Evolutionary conservation across 1,140 invertebrate genomes (phyloP), one percentile per base, ranked within the genome.

Genomic region (Calliopsis andreniformis): DNA sequence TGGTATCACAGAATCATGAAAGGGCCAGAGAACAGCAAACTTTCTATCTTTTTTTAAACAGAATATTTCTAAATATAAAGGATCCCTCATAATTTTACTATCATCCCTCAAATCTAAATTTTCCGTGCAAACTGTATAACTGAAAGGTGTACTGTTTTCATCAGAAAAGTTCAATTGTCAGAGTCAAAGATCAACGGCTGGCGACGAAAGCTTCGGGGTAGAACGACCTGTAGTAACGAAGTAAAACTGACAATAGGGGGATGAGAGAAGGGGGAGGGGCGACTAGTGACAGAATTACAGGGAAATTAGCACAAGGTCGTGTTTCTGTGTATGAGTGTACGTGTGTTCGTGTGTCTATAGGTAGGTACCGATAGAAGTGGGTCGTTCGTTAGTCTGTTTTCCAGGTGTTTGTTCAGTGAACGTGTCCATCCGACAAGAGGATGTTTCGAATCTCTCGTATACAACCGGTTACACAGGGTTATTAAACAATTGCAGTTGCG

Each of bases 401-500:
- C 56, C 66, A 64, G 68, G 78, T 83, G 81, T 76, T 81, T 61
- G 35, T 39, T 59, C 68, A 85, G 82, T 76, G 79, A 79, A 78
- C 70, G 83, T 82, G 76, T 82, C 47, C 84, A 85, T 85, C 84
- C 84, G 84, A 85, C 84, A 82, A 85, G 69, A 85, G 84, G 84
- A 85, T 85, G 84, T 84, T 85, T 85, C 63, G 76, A 63, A 66
- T 77, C 70, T 32, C 76, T 58, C 59, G 49, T 76, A 78, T 42
- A 39, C 71, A 73, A 45, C 79, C 47, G 71, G 70, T 82, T 68
- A 63, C 70, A 72, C 83, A 84, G 73, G 79, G 62, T 82, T 82
- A 76, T 68, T 42, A 81, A 70, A 84, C 63, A 39, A 80, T 85
- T 85, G 84, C 84, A 76, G 63, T 86, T 80, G 84, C 83, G 84